These are phyloP conservation scores for Casuarius casuarius DNA, from an alignment of 2,113 vertebrate species.

Conservation along the genomic window DNA sequence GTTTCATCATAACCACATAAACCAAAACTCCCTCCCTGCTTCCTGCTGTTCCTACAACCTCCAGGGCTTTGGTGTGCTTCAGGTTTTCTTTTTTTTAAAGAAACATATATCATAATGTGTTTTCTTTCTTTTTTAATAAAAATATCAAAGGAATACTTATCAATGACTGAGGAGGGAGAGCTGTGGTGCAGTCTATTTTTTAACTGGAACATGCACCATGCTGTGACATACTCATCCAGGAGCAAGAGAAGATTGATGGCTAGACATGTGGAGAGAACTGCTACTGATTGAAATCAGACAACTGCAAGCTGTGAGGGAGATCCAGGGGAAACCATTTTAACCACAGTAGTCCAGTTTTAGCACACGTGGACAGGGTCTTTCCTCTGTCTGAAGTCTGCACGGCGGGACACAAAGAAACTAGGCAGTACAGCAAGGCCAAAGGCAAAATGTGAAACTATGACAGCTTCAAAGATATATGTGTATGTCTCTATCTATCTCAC, in stretches of 20 bases:
- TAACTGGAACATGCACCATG: constrained; percentile 79
- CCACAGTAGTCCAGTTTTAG: constrained; percentile 73
- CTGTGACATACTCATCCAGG: constrained; percentile 81
- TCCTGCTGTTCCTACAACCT: constrained; percentile 4
- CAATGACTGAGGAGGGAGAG: constrained; percentile 69
- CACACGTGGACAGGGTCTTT: constrained; percentile 66
- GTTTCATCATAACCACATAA: constrained; percentile 7
- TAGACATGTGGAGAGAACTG: constrained; percentile 82
- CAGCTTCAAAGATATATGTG: not conserved
- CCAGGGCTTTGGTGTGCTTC: not conserved
- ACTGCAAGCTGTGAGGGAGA: constrained; percentile 81
- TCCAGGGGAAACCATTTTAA: constrained; percentile 78
- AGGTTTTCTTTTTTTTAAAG: not conserved
- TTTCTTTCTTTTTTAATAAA: constrained; percentile 80
- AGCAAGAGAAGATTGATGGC: constrained; percentile 83
- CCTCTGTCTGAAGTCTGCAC: constrained; percentile 58
- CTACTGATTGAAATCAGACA: constrained; percentile 88
- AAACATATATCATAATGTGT: constrained; percentile 67
- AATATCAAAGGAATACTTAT: constrained; percentile 79
- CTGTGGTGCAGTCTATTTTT: constrained; percentile 74
- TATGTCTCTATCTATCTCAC: constrained; percentile 28
- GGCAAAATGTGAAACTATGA: constrained; percentile 17
- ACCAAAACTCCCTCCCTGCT: not conserved
- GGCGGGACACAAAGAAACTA: constrained; percentile 36
- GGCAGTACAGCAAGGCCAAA: constrained; percentile 8